Percentiles rank a stretch among this genome's conserved stretches.
Evolutionary conservation across 2,888 invertebrate genomes (phyloP).

Genomic region (Drosophila bunnanda): DNA sequence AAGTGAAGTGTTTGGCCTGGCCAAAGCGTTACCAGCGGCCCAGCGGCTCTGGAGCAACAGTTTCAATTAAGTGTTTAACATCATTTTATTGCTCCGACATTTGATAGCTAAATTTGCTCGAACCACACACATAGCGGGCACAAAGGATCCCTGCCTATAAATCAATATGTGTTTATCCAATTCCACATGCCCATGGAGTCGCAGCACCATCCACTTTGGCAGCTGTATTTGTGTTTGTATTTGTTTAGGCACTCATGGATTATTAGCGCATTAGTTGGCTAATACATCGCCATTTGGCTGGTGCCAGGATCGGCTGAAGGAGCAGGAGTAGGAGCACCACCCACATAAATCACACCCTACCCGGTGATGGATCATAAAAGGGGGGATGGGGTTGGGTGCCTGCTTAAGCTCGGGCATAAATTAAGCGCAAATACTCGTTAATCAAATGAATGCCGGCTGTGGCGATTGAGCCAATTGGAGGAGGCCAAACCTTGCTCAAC

Average conservation of each 20-base stretch:
- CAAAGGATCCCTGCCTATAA: slow-evolving; percentile 55
- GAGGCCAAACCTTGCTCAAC: background rate
- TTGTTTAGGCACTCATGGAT: slow-evolving; percentile 73
- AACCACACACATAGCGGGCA: slow-evolving; percentile 13
- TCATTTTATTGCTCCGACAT: slow-evolving; percentile 73
- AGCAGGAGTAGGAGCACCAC: slow-evolving; percentile 1
- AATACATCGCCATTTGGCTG: slow-evolving; percentile 48
- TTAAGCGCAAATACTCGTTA: slow-evolving; percentile 77
- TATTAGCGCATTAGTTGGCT: slow-evolving; percentile 77
- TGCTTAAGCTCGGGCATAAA: slow-evolving; percentile 67
- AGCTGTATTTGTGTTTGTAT: slow-evolving; percentile 59
- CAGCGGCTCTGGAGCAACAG: slow-evolving; percentile 63
- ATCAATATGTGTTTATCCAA: slow-evolving; percentile 61
- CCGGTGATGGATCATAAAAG: slow-evolving; percentile 69
- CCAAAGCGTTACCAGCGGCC: slow-evolving; percentile 1
- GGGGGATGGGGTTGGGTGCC: slow-evolving; percentile 34
- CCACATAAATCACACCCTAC: slow-evolving; percentile 39
- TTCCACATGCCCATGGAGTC: slow-evolving; percentile 15
- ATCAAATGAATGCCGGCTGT: slow-evolving; percentile 67
- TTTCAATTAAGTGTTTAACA: slow-evolving; percentile 79
- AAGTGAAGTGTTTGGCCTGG: slow-evolving; percentile 54
- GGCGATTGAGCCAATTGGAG: slow-evolving; percentile 18
- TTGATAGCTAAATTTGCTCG: slow-evolving; percentile 61
- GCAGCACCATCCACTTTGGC: slow-evolving; percentile 19
- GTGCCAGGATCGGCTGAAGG: background rate